Evolutionary conservation across 2,113 vertebrate species (phyloP), one percentile per base, ranked within the genome.

Genomic region (Litocranius walleri): DNA sequence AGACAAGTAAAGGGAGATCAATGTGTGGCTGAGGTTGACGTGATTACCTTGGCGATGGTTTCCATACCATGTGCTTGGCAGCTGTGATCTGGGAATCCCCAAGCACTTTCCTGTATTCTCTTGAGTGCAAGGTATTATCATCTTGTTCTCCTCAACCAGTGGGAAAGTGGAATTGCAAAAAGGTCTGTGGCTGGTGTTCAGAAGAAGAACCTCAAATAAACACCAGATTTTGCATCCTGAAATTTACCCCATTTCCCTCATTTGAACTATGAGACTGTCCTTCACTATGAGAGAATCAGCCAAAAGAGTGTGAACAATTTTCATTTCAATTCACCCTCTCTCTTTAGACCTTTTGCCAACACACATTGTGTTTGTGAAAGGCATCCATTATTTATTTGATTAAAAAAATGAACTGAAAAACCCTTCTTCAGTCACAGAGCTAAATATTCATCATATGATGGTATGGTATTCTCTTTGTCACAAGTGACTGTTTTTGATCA

Each of bases 321-420:
- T 83, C 7, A 71, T 82, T 83, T 85, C 17, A 56, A n/a, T 90
- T 74, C 94, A 3, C 88, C 27, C 17, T 57, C 9, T 92, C 52
- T 93, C 43, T 48, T 81, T 52, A 40, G 85, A 61, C 62, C 12
- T 82, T 92, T 96, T 43, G 81, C 59, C 90, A 52, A 81, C 3
- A 3, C 54, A 85, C 77, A 64, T 30, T 92, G 90, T 57, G 67
- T 81, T 92, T 93, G 13, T 93, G 57, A 71, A 62, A 94, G 27
- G 30, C 45, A 95, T 64, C 48, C 43, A 74, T 96, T 91, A 87
- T 94, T 94, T 94, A 88, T 64, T 57, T 85, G 52, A 50, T 81
- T 78, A 12, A 59, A 71, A 71, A 54, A 94, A 52, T 0, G 0
- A 82, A 23, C 33, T 15, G 80, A 62, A 81, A 33, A 6, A 21